Percentiles rank a stretch among this genome's conserved stretches.
phyloP scores from a whole-genome alignment of 1,140 invertebrate genomes.

The Drosophila kanapiae region DNA sequence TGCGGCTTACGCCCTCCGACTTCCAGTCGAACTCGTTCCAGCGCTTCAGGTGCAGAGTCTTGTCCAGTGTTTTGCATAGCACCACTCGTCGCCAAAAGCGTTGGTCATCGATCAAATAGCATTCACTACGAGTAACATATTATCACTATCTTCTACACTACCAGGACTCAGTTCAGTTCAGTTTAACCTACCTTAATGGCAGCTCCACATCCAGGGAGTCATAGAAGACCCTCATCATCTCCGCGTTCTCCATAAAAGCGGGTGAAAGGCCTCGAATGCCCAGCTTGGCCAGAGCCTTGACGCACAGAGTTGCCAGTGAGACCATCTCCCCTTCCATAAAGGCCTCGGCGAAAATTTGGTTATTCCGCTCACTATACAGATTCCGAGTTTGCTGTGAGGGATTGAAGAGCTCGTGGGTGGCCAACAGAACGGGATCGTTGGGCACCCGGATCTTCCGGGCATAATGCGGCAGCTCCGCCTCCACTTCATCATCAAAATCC shows the following conservation, averaged over 20 bases:
- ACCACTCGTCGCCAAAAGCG: conserved; percentile 62
- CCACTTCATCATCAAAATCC: conserved; percentile 40
- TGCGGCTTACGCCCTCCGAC: conserved; percentile 55
- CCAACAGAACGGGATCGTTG: conserved; percentile 28
- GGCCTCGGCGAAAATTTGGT: conserved; percentile 43
- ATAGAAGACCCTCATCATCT: conserved; percentile 39
- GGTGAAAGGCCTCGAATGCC: conserved; percentile 17
- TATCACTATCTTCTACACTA: background rate
- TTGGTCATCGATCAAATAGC: conserved; percentile 43
- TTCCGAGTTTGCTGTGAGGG: conserved; percentile 13
- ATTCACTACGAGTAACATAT: background rate
- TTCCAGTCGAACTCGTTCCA: conserved; percentile 56
- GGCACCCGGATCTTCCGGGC: conserved; percentile 43
- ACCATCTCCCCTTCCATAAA: conserved; percentile 53
- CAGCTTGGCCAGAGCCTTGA: conserved; percentile 34
- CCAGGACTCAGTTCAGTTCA: background rate
- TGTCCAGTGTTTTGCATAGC: conserved; percentile 38
- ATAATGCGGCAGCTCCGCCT: conserved; percentile 24
- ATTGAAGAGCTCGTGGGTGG: conserved; percentile 41
- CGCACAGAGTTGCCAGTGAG: conserved; percentile 39
- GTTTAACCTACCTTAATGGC: conserved; percentile 26
- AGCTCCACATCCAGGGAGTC: conserved; percentile 55
- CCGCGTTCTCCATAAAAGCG: conserved; percentile 10
- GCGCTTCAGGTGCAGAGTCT: conserved; percentile 32
- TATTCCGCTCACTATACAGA: conserved; percentile 45